Base-by-base conservation (phyloP, 2,888 invertebrate species). In the Lasioglossum lativentre region DNA sequence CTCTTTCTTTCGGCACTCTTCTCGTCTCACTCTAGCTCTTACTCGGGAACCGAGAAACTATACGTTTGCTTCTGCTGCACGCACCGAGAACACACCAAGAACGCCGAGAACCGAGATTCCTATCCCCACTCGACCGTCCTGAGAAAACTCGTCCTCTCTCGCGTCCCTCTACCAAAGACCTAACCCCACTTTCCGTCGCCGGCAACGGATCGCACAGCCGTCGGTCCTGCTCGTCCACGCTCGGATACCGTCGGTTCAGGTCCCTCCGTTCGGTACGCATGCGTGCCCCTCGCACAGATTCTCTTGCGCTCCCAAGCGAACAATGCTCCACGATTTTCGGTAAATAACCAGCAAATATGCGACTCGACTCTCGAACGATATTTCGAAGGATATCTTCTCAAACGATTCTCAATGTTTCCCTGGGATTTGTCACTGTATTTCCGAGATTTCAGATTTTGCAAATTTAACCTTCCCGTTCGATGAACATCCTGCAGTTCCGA, bases 61-160 rank as follows among this genome's bases (percentile, higher is more conserved):
- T 72, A 81, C 78, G 71, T 76, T 80, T 80, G 79, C 86, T 86
- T 86, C 83, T 85, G 85, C 85, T 71, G 73, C 75, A 81, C 83
- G 82, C 88, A 83, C 88, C 78, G 83, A 89, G 82, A 78, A n/a
- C n/a, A n/a, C n/a, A n/a, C n/a, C n/a, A 83, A 86, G 83, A 88
- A 82, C 76, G 82, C 88, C 78, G 84, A 89, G 82, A 78, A 82
- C 88, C 78, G 83, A 89, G 83, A 78, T 82, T 84, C 87, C 88
- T 79, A 80, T 81, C 90, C 90, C 90, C 88, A 85, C 88, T 83
- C 77, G 16, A 71, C 27, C 12, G 12, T 45, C 23, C 42, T 34
- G 72, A 76, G 78, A 71, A 75, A 85, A 78, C 76, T 80, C 80
- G 56, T 78, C 70, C 68, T 80, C 82, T 68, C 63, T 27, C 66